Percentiles rank a stretch among this genome's conserved stretches.
These are phyloP conservation scores for Noctua pronuba DNA, from an alignment of 2,888 invertebrate species.

Conservation along the genomic window DNA sequence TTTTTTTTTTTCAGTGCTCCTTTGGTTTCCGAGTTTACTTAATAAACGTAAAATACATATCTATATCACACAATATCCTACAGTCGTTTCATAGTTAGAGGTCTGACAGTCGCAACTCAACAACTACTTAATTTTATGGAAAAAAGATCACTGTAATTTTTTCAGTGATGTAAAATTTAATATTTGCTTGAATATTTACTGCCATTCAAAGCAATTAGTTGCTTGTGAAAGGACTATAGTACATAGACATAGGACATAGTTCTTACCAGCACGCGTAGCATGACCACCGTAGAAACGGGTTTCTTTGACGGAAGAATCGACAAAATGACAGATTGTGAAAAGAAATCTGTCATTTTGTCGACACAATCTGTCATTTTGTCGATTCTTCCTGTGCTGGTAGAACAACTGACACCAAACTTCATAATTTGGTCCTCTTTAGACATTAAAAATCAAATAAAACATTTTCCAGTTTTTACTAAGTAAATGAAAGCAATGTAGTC, in stretches of 20 bases:
- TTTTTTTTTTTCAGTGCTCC: not conserved
- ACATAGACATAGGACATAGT: not conserved
- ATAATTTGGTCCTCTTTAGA: not conserved
- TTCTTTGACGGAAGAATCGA: no score
- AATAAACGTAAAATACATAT: not conserved
- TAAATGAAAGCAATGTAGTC: not conserved
- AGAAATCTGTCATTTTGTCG: no score
- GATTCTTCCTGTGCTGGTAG: no score
- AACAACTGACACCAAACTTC: no score
- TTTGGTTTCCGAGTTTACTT: not conserved
- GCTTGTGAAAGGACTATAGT: not conserved
- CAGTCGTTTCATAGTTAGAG: no score
- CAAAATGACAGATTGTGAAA: no score
- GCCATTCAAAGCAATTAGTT: not conserved
- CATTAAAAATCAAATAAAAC: not conserved
- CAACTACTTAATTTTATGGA: not conserved
- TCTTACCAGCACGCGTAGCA: no score
- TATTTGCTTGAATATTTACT: not conserved
- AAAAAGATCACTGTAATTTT: not conserved
- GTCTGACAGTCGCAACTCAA: no score
- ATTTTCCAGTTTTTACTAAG: not conserved
- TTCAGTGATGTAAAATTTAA: not conserved
- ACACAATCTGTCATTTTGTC: no score
- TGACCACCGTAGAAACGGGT: no score
- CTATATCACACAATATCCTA: no score